Percentiles rank a stretch among this genome's conserved stretches.
Conservation (phyloP, 1,140 invertebrate species). For the Drosophila repletoides region DNA sequence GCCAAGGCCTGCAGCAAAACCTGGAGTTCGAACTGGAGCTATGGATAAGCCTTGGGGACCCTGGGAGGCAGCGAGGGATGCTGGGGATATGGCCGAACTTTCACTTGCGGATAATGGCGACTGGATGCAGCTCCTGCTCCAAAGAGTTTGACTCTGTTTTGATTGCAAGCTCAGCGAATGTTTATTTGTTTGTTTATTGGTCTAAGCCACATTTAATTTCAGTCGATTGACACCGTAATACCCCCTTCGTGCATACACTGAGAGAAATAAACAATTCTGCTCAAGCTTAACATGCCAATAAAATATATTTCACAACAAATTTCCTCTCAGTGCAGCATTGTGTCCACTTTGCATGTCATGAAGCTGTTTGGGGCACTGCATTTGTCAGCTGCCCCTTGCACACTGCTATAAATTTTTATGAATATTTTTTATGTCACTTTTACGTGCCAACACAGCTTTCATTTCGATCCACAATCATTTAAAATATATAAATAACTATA, state of each 20-base stretch:
- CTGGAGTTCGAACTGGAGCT: conserved; percentile 20
- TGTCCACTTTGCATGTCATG: conserved; percentile 43
- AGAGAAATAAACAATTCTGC: not conserved
- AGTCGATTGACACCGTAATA: conserved; percentile 11
- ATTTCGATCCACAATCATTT: conserved; percentile 9
- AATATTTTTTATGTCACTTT: conserved; percentile 43
- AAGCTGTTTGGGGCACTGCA: conserved; percentile 19
- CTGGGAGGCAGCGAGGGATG: not conserved
- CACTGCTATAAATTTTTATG: conserved; percentile 37
- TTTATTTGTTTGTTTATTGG: conserved; percentile 39
- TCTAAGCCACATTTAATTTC: conserved; percentile 23
- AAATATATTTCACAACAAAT: no score
- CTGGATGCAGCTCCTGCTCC: conserved; percentile 21
- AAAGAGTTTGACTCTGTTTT: conserved; percentile 48
- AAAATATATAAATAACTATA: not conserved
- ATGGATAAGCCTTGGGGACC: not conserved
- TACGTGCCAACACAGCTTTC: conserved; percentile 33
- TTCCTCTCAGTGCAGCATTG: conserved; percentile 4
- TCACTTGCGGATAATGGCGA: conserved; percentile 44
- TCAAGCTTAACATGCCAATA: no score
- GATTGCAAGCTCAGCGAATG: conserved; percentile 46
- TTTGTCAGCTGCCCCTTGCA: conserved; percentile 34
- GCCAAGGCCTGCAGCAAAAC: conserved; percentile 17
- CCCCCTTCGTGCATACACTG: no score
- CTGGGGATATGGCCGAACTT: conserved; percentile 31